Conservation (phyloP, 2,888 invertebrate species). For the Andricus curvator region DNA sequence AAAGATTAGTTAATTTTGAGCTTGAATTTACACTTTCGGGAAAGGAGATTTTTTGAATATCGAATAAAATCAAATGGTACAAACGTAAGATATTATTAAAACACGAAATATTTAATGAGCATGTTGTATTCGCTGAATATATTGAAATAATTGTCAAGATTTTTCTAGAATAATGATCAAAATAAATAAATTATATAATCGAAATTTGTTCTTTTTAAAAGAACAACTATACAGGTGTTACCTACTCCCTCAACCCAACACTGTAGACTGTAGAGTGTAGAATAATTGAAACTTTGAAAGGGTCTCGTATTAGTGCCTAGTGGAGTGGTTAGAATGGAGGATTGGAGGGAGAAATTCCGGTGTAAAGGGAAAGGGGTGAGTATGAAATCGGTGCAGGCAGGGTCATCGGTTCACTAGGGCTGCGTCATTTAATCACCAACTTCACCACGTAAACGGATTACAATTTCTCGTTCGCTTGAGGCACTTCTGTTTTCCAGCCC, state of each 20-base stretch:
- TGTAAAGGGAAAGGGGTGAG: constrained; percentile 3
- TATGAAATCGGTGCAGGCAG: constrained; percentile 8
- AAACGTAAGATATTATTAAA: too few relatives aligned
- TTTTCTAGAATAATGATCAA: too few relatives aligned
- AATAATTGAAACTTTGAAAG: constrained; percentile 28
- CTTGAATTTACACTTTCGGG: too few relatives aligned
- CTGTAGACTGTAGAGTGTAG: too few relatives aligned
- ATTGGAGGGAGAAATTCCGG: too few relatives aligned
- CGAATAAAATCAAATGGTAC: too few relatives aligned
- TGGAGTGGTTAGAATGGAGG: background rate
- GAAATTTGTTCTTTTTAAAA: background rate
- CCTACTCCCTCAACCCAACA: background rate
- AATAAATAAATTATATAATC: too few relatives aligned
- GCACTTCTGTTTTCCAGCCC: constrained; percentile 45
- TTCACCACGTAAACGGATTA: constrained; percentile 32
- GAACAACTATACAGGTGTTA: constrained; percentile 5
- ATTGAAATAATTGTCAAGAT: too few relatives aligned
- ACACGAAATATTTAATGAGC: too few relatives aligned
- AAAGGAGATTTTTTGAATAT: too few relatives aligned
- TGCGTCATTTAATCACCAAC: constrained; percentile 11
- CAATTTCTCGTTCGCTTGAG: constrained; percentile 43
- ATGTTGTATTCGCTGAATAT: too few relatives aligned
- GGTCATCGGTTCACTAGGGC: background rate
- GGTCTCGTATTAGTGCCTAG: constrained; percentile 7
- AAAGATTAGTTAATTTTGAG: too few relatives aligned